Percentiles rank a stretch among this genome's conserved stretches.
Evolutionary conservation across 2,888 invertebrate species (phyloP).

Genomic region (Argynnis bischoffii): DNA sequence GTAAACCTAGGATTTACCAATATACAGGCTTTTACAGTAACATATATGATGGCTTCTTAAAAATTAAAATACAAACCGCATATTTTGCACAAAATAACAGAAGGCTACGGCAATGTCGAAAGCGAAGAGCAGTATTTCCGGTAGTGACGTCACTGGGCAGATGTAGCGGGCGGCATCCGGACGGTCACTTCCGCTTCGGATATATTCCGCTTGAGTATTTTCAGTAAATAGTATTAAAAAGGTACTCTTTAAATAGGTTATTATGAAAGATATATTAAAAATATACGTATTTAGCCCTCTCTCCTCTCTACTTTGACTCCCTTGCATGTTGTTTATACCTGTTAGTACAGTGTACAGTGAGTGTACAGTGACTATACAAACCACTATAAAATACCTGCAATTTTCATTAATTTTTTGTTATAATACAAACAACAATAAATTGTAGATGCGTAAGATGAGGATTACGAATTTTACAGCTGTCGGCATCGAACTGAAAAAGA

Average conservation of each 20-base stretch:
- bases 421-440: too few species aligned
- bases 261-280: conserved; percentile 7
- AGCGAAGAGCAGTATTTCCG: conserved; percentile 56
- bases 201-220: conserved; percentile 36
- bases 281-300: not conserved
- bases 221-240: conserved; percentile 34
- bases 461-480: too few species aligned
- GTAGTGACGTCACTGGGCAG: conserved; percentile 57
- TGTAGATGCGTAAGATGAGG: too few species aligned
- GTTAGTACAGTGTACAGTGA: too few species aligned
- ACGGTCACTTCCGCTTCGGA: conserved; percentile 44
- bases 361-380: too few species aligned
- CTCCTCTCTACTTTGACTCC: too few species aligned
- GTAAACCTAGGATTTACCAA: too few species aligned
- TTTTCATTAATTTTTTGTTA: too few species aligned
- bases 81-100: conserved; percentile 26
- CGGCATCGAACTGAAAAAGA: too few species aligned
- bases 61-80: conserved; percentile 9
- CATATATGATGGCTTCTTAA: not conserved
- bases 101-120: conserved; percentile 30
- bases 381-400: too few species aligned
- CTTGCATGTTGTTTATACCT: too few species aligned
- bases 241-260: conserved; percentile 18
- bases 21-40: not conserved
- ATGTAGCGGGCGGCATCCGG: conserved; percentile 61